These are phyloP conservation scores for Yponomeuta malinellus DNA, from an alignment of 2,888 invertebrate species.

Conservation along the genomic window DNA sequence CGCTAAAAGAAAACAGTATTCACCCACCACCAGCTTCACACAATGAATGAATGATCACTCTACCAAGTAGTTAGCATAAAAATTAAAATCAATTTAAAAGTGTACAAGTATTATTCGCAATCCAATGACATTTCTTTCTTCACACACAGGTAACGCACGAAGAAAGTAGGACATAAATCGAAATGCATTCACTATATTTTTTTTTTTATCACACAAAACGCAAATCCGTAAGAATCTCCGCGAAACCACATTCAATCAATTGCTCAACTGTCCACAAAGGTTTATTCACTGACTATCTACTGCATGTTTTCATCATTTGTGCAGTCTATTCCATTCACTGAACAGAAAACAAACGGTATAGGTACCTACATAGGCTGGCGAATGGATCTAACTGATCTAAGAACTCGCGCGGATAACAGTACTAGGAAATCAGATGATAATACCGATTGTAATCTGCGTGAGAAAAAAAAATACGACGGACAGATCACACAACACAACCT, in stretches of 20 bases:
- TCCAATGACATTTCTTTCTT: conserved; percentile 34
- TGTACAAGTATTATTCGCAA: conserved; percentile 7
- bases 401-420: conserved; percentile 5
- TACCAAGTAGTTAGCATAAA: background rate
- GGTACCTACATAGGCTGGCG: background rate
- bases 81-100: conserved; percentile 1
- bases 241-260: background rate
- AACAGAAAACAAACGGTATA: background rate
- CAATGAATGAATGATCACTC: background rate
- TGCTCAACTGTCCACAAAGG: background rate
- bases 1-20: background rate
- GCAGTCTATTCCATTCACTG: conserved; percentile 31
- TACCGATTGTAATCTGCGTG: conserved; percentile 19
- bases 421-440: conserved; percentile 9
- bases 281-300: background rate
- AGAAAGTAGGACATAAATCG: conserved; percentile 16
- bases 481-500: conserved; percentile 17
- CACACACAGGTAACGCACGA: conserved; percentile 44
- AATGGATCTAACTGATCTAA: background rate
- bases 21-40: background rate
- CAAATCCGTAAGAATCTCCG: background rate
- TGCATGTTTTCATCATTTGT: conserved; percentile 22
- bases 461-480: conserved; percentile 19
- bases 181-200: background rate
- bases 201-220: background rate